Percentiles rank a stretch among this genome's conserved stretches.
Evolutionary conservation across 2,797 vertebrate species (phyloP).

Genomic region (Ctenochaetus hawaiiensis): DNA sequence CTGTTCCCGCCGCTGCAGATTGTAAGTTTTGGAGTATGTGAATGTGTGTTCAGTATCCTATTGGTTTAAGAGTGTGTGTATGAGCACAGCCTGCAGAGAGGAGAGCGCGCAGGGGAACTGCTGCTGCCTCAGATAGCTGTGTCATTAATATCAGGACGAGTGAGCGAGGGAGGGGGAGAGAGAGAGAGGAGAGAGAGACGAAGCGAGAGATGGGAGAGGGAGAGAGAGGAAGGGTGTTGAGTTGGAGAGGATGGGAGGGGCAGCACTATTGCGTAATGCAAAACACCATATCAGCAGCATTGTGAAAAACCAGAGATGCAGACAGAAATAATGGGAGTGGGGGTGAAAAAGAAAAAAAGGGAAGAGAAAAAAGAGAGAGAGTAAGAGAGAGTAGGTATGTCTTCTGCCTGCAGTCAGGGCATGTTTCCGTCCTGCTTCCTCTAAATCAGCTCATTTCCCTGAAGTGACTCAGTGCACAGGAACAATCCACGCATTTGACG

Average conservation of each 20-base stretch:
- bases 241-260: slow-evolving; percentile 80
- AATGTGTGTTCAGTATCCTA: slow-evolving; percentile 57
- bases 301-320: slow-evolving; percentile 58
- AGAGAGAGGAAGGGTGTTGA: slow-evolving; percentile 56
- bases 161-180: slow-evolving; percentile 61
- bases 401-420: slow-evolving; percentile 46
- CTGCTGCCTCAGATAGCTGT: slow-evolving; percentile 86
- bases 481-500: slow-evolving; percentile 51
- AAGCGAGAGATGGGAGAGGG: slow-evolving; percentile 28
- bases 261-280: slow-evolving; percentile 80
- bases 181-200: slow-evolving; percentile 34
- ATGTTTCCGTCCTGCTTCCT: slow-evolving; percentile 34
- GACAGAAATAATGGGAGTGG: slow-evolving; percentile 40
- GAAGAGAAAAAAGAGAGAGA: neutral
- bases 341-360: slow-evolving; percentile 12
- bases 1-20: slow-evolving; percentile 34
- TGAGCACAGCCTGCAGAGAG: slow-evolving; percentile 78
- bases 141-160: slow-evolving; percentile 87
- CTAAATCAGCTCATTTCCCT: slow-evolving; percentile 63
- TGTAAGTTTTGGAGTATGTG: slow-evolving; percentile 39
- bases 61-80: slow-evolving; percentile 52
- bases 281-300: slow-evolving; percentile 69
- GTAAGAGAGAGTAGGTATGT: slow-evolving; percentile 27
- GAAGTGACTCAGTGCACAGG: slow-evolving; percentile 68
- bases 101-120: slow-evolving; percentile 85